Conservation (phyloP, 2,113 vertebrate species). For the Hemicordylus capensis region DNA sequence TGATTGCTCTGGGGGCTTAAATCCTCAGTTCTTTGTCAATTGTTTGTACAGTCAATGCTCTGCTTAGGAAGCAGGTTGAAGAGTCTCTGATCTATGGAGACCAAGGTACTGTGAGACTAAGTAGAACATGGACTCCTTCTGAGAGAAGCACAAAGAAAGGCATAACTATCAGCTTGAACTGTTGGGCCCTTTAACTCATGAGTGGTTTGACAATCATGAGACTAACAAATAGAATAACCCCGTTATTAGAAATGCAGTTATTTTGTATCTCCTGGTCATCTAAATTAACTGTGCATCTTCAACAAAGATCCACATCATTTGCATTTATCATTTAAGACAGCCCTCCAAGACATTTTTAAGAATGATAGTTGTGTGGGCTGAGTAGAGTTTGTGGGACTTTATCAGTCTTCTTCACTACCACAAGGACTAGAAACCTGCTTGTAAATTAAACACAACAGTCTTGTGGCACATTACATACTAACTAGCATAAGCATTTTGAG, state of each 20-base stretch:
- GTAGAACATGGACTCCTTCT: not conserved
- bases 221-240: not conserved
- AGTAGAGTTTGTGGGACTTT: not conserved
- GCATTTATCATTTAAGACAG: not conserved
- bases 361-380: not conserved
- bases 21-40: conserved; percentile 36
- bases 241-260: not conserved
- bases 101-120: too few species aligned
- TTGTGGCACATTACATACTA: too few species aligned
- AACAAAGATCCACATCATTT: not conserved
- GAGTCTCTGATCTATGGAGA: not conserved
- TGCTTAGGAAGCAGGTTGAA: not conserved
- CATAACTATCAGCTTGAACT: not conserved
- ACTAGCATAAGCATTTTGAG: too few species aligned
- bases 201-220: not conserved
- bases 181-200: not conserved
- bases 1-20: not conserved
- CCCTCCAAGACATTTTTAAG: not conserved
- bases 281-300: not conserved
- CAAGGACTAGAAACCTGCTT: not conserved
- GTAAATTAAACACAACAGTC: too few species aligned
- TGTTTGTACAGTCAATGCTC: not conserved
- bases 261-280: not conserved
- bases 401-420: not conserved
- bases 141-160: not conserved